Evolutionary conservation across 2,113 vertebrate genomes (phyloP), one percentile per base, ranked within the genome.

Genomic region (Numida meleagris): DNA sequence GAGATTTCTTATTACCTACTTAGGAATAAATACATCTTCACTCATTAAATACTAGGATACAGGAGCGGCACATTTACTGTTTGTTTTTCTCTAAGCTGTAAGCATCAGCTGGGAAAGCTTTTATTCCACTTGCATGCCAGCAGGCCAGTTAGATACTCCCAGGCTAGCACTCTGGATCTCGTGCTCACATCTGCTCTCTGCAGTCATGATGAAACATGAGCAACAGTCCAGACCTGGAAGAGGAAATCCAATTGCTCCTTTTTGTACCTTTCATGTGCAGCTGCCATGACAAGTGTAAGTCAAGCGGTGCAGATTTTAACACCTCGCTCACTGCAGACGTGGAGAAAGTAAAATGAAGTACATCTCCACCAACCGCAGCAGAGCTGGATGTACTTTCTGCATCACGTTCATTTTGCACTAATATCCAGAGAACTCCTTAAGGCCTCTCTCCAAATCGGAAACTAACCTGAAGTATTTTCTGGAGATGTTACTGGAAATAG

Each of bases 321-420:
- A 27, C 40, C n/a, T 12, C 62, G 46, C 51, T 51, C 43, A 31
- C 25, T 10, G 74, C 31, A 45, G 75, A 20, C 42, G 6, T 68
- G 24, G 25, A 76, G 66, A 19, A 53, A 31, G 51, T 13, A 40
- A 36, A 85, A 51, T 12, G 66, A 24, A 5, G 33, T 29, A 27
- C 70, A 63, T n/a, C 36, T 57, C 57, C 53, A 21, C 33, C 7
- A 81, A 17, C 16, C 40, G 33, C 38, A 83, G 72, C 74, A 34
- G 0, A 78, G 57, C 6, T 58, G 14, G 4, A 4, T 1, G 0
- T 5, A 6, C n/a, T 46, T 13, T 21, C 29, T 21, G 59, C 27
- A 40, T 51, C 83, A 78, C 31, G 10, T 88, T 55, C 40, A 17
- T 17, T 63, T 8, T 43, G 17, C 27, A 25, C 31, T 13, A 50